Percentiles rank a stretch among this genome's conserved stretches.
Evolutionary conservation across 2,888 invertebrate species (phyloP).

Genomic region (Drosophila mercatorum): DNA sequence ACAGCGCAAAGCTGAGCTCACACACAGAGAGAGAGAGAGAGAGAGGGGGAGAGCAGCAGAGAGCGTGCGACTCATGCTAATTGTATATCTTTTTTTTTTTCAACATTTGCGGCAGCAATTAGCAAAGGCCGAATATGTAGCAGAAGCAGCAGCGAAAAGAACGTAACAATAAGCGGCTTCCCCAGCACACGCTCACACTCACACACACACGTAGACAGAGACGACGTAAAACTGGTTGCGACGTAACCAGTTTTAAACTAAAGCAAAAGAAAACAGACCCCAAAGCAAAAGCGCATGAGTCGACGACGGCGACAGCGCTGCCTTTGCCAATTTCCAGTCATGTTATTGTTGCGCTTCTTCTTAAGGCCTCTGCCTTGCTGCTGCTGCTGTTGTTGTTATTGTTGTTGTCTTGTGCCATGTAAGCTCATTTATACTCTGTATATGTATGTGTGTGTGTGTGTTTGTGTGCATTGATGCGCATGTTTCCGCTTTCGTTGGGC

Average conservation of each 20-base stretch:
- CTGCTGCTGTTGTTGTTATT: slow-evolving; percentile 13
- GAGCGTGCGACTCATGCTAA: slow-evolving; percentile 41
- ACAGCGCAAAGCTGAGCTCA: slow-evolving; percentile 28
- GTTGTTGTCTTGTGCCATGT: slow-evolving; percentile 7
- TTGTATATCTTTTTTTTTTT: slow-evolving; percentile 46
- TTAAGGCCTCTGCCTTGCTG: slow-evolving; percentile 7
- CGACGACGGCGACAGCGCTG: slow-evolving; percentile 14
- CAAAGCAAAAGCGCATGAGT: slow-evolving; percentile 40
- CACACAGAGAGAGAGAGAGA: neutral
- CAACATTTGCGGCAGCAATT: slow-evolving; percentile 69
- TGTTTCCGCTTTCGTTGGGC: slow-evolving; percentile 65
- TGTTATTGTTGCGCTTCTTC: slow-evolving; percentile 35
- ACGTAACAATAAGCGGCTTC: slow-evolving; percentile 53
- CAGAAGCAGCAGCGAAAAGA: slow-evolving; percentile 25
- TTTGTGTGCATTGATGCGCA: slow-evolving; percentile 62
- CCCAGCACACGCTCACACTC: slow-evolving; percentile 36
- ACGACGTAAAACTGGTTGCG: slow-evolving; percentile 60
- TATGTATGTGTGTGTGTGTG: slow-evolving; percentile 10
- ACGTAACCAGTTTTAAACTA: slow-evolving; percentile 64
- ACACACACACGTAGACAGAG: slow-evolving; percentile 1
- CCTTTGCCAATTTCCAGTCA: slow-evolving; percentile 48
- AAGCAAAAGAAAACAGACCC: slow-evolving; percentile 47
- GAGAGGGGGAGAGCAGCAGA: neutral
- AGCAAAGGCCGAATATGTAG: slow-evolving; percentile 36
- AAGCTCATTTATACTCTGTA: slow-evolving; percentile 20